Evolutionary conservation across 2,888 invertebrate species (phyloP).

Genomic region (Charanyca ferruginea): DNA sequence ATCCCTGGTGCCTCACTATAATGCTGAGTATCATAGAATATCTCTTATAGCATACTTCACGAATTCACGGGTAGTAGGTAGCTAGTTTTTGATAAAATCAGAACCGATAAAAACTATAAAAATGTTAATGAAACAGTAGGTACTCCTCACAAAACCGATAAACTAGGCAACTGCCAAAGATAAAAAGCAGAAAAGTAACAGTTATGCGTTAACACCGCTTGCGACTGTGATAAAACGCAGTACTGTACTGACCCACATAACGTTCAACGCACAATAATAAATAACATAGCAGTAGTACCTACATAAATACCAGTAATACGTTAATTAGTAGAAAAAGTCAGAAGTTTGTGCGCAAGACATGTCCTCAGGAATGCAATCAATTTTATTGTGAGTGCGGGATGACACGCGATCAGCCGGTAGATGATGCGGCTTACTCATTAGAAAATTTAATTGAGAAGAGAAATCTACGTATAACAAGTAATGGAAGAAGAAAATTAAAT

Average conservation of each 20-base stretch:
- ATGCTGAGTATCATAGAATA: too few species aligned
- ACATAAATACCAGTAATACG: constrained; percentile 1
- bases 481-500: too few species aligned
- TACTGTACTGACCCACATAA: constrained; percentile 56
- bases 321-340: constrained; percentile 12
- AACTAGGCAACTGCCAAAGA: constrained; percentile 16
- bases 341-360: constrained; percentile 21
- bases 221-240: constrained; percentile 40
- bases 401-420: constrained; percentile 40
- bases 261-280: constrained; percentile 9
- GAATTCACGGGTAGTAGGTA: too few species aligned
- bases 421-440: constrained; percentile 19
- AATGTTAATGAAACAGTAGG: too few species aligned
- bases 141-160: too few species aligned
- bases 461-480: constrained; percentile 16
- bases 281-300: constrained; percentile 12
- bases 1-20: too few species aligned
- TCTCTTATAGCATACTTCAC: too few species aligned
- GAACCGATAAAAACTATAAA: too few species aligned
- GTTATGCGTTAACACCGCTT: constrained; percentile 37
- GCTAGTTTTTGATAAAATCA: too few species aligned
- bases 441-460: constrained; percentile 31
- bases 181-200: constrained; percentile 29
- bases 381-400: constrained; percentile 33
- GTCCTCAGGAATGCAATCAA: constrained; percentile 48